Evolutionary conservation across 2,888 invertebrate species (phyloP).

Genomic region (Polydrusus pterygomalis): DNA sequence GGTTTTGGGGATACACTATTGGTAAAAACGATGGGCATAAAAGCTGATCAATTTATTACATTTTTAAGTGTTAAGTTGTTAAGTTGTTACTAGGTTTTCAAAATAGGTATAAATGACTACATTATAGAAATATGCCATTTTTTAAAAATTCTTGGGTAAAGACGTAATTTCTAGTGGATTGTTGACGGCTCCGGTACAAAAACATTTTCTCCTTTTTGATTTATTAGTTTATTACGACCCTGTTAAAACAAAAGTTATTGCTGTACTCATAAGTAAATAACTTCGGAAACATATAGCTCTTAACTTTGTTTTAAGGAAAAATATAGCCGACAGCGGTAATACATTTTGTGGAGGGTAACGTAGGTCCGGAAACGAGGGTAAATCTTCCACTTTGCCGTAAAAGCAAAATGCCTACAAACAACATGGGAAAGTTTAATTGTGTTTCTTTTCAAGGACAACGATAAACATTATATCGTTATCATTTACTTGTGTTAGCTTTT

Average conservation of each 20-base stretch:
- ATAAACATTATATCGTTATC: not conserved
- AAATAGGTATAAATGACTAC: too few relatives aligned
- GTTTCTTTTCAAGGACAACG: conserved; percentile 14
- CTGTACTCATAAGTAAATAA: not conserved
- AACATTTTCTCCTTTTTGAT: too few relatives aligned
- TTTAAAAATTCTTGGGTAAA: too few relatives aligned
- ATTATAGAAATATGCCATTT: too few relatives aligned
- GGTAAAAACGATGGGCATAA: too few relatives aligned
- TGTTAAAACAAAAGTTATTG: not conserved
- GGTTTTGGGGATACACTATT: too few relatives aligned
- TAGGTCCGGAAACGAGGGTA: conserved; percentile 39
- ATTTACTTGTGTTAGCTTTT: conserved; percentile 3
- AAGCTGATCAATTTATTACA: too few relatives aligned
- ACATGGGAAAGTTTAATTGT: conserved; percentile 28
- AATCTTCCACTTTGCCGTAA: conserved; percentile 20
- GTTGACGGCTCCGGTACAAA: too few relatives aligned
- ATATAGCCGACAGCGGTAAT: conserved; percentile 30
- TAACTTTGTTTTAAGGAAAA: conserved; percentile 15
- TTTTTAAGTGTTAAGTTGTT: too few relatives aligned
- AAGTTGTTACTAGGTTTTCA: too few relatives aligned
- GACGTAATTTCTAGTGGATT: too few relatives aligned
- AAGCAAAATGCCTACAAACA: conserved; percentile 19
- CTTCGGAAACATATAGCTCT: not conserved
- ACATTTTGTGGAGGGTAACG: conserved; percentile 31
- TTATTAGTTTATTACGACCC: not conserved